These are phyloP conservation scores for Octopus bimaculoides DNA, from an alignment of 1,140 invertebrate genomes.

Conservation along the genomic window DNA sequence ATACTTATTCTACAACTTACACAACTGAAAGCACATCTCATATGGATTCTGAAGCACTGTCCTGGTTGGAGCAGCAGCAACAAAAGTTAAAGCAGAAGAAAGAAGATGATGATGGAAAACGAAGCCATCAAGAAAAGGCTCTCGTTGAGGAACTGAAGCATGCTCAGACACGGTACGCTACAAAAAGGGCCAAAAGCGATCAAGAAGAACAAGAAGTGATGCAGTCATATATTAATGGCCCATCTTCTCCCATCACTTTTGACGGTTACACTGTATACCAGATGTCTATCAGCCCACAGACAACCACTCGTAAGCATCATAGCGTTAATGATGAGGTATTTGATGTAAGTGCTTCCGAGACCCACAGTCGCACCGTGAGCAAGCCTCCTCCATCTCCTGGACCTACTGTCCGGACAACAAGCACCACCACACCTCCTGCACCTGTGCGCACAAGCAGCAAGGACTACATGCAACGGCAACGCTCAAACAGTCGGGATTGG, in stretches of 20 bases:
- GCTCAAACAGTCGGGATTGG: conserved; percentile 14
- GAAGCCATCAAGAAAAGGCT: conserved; percentile 50
- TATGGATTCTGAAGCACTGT: conserved; percentile 30
- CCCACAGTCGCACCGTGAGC: neutral
- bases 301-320: conserved; percentile 23
- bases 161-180: conserved; percentile 51
- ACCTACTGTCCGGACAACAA: conserved; percentile 58
- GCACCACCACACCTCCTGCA: conserved; percentile 60
- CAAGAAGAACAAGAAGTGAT: conserved; percentile 40
- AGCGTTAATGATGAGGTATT: conserved; percentile 22
- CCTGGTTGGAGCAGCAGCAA: conserved; percentile 58
- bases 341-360: conserved; percentile 13
- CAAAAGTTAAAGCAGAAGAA: conserved; percentile 50
- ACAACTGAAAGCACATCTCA: conserved; percentile 29
- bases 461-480: conserved; percentile 37
- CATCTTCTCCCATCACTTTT: conserved; percentile 24
- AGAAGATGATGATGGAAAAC: conserved; percentile 38
- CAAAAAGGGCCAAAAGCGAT: conserved; percentile 42
- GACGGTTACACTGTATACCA: neutral
- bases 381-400: conserved; percentile 26
- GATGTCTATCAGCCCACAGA: conserved; percentile 21
- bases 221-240: conserved; percentile 42
- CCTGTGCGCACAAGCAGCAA: conserved; percentile 55
- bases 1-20: conserved; percentile 30
- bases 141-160: conserved; percentile 52